Conservation (phyloP, 2,888 invertebrate species). For the Lordiphosa andalusiaca region DNA sequence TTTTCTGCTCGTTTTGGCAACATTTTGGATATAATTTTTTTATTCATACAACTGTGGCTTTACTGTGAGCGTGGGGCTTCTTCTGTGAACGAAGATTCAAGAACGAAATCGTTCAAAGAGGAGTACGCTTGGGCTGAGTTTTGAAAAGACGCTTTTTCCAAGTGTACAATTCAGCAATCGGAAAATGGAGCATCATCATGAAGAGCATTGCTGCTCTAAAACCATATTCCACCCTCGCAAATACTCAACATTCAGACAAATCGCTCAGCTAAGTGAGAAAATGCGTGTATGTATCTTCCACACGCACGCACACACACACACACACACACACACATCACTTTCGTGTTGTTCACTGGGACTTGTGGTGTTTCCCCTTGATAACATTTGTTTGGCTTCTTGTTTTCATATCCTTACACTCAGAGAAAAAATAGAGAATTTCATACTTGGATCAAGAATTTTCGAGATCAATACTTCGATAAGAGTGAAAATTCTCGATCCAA, state of each 20-base stretch:
- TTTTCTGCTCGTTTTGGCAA: too few species aligned
- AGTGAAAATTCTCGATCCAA: too few species aligned
- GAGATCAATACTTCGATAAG: too few species aligned
- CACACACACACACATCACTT: slow-evolving; percentile 38
- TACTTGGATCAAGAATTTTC: too few species aligned
- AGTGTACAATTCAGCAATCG: slow-evolving; percentile 3
- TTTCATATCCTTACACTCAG: slow-evolving; percentile 3
- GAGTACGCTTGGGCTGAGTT: too few species aligned
- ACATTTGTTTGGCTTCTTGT: slow-evolving; percentile 10
- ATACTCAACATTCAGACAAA: slow-evolving; percentile 46
- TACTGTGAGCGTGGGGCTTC: too few species aligned
- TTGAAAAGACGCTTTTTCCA: too few species aligned
- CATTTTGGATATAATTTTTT: too few species aligned
- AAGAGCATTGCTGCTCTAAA: slow-evolving; percentile 26
- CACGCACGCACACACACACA: slow-evolving; percentile 27
- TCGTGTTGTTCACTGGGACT: slow-evolving; percentile 47
- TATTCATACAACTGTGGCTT: too few species aligned
- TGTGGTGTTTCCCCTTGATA: slow-evolving; percentile 38
- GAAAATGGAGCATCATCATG: slow-evolving; percentile 31
- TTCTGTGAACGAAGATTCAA: too few species aligned
- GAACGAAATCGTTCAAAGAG: too few species aligned
- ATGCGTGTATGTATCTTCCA: slow-evolving; percentile 25
- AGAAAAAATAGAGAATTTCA: too few species aligned
- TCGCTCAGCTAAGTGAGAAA: slow-evolving; percentile 5
- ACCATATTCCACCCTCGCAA: slow-evolving; percentile 57